A percentile compares a stretch with the other conserved stretches of the same genome.
These are phyloP conservation scores for Chouioia cunea DNA, from an alignment of 2,888 invertebrate species.

Conservation along the genomic window DNA sequence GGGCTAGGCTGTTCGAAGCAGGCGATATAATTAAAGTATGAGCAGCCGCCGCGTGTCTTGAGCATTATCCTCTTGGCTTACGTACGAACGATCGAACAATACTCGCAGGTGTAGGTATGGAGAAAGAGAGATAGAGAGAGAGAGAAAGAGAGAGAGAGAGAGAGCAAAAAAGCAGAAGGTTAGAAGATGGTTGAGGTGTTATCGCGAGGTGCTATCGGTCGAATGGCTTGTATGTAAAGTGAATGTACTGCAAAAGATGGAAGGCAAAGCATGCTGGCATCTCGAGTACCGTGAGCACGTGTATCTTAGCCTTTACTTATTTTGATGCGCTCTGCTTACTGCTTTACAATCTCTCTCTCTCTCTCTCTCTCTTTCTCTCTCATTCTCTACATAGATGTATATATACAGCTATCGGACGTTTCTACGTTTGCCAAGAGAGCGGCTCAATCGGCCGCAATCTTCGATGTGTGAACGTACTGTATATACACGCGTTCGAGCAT, in stretches of 20 bases:
- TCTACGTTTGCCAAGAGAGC: background rate
- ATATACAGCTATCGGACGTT: background rate
- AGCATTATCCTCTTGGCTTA: slow-evolving; percentile 14
- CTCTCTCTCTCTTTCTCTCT: background rate
- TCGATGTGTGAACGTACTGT: background rate
- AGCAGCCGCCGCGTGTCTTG: background rate
- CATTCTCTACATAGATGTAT: background rate
- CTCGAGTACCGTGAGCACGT: background rate
- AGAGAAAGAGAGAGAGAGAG: background rate
- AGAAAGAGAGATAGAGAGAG: background rate
- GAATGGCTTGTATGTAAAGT: slow-evolving; percentile 33
- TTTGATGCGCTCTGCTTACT: slow-evolving; percentile 30
- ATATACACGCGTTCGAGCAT: background rate
- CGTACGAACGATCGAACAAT: slow-evolving; percentile 4
- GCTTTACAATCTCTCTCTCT: background rate
- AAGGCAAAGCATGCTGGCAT: slow-evolving; percentile 31
- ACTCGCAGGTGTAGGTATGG: background rate
- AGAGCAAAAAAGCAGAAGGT: too few relatives aligned
- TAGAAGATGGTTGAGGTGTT: background rate
- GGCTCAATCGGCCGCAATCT: background rate
- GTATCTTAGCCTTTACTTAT: background rate
- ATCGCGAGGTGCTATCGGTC: slow-evolving; percentile 27
- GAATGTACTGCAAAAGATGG: slow-evolving; percentile 28
- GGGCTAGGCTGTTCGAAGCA: too few relatives aligned
- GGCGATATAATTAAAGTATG: slow-evolving; percentile 21